These are phyloP conservation scores for Pachycephus smyrnensis DNA, from an alignment of 2,888 invertebrate genomes.

Conservation along the genomic window DNA sequence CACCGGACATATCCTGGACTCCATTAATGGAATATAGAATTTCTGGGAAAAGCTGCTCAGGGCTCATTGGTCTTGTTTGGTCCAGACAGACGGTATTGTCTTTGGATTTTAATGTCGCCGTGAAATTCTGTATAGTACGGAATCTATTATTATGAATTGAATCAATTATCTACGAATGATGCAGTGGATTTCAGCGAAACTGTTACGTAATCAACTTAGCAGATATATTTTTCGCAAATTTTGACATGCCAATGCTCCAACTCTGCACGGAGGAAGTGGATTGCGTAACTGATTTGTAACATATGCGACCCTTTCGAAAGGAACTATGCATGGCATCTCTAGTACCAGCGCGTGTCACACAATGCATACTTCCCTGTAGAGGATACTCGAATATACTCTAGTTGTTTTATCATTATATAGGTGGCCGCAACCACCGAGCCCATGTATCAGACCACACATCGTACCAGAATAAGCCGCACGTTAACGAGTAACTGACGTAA, in stretches of 20 bases:
- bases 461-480: conserved; percentile 33
- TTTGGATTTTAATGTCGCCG: neutral
- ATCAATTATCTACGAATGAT: neutral
- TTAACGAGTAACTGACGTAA: conserved; percentile 48
- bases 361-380: conserved; percentile 59
- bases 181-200: neutral
- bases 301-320: conserved; percentile 56
- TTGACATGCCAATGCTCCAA: neutral
- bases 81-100: neutral
- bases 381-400: conserved; percentile 43
- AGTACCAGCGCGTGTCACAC: conserved; percentile 65
- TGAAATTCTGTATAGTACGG: neutral
- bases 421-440: conserved; percentile 35
- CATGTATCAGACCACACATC: conserved; percentile 44
- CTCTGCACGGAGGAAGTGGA: conserved; percentile 9
- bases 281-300: conserved; percentile 59
- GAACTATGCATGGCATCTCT: conserved; percentile 58
- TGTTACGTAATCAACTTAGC: neutral
- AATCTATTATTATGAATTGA: neutral
- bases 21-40: neutral
- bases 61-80: neutral
- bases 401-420: conserved; percentile 48
- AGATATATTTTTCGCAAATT: neutral
- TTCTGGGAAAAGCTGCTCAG: neutral
- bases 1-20: neutral